Conservation (phyloP, 2,113 vertebrate genomes). For the Callipepla squamata region DNA sequence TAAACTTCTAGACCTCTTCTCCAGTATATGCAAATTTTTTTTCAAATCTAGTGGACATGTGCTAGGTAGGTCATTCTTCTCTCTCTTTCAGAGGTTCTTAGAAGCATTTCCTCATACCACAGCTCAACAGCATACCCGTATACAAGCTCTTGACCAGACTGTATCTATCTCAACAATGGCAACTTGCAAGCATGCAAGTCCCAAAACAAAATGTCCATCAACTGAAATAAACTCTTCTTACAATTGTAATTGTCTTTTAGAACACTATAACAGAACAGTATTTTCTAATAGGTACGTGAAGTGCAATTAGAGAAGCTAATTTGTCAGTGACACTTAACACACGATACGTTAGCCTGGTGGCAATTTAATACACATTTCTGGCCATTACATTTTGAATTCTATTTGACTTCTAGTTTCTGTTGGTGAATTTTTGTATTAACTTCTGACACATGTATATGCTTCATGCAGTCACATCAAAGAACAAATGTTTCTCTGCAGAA, state of each 20-base stretch:
- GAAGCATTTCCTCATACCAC: not conserved
- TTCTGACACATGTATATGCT: not conserved
- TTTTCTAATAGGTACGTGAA: not conserved
- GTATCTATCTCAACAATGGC: not conserved
- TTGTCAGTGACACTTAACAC: not conserved
- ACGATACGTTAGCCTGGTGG: not conserved
- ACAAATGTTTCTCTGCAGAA: not conserved
- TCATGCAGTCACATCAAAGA: not conserved
- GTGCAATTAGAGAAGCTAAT: not conserved
- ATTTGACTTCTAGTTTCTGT: not conserved
- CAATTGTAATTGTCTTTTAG: not conserved
- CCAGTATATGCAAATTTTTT: not conserved
- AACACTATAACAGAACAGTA: not conserved
- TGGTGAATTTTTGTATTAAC: not conserved
- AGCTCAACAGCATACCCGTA: not conserved
- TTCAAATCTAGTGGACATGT: not conserved
- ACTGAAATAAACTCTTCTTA: constrained; percentile 19
- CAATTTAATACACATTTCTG: not conserved
- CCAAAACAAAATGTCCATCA: not conserved
- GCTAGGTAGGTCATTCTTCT: fast-evolving
- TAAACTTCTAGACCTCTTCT: not conserved
- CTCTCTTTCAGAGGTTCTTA: not conserved
- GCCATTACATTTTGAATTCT: not conserved
- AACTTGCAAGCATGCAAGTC: not conserved
- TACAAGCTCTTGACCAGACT: not conserved